Evolutionary conservation across 2,797 vertebrate genomes (phyloP), one percentile per base, ranked within the genome.

Genomic region (Macrochelys suwanniensis): DNA sequence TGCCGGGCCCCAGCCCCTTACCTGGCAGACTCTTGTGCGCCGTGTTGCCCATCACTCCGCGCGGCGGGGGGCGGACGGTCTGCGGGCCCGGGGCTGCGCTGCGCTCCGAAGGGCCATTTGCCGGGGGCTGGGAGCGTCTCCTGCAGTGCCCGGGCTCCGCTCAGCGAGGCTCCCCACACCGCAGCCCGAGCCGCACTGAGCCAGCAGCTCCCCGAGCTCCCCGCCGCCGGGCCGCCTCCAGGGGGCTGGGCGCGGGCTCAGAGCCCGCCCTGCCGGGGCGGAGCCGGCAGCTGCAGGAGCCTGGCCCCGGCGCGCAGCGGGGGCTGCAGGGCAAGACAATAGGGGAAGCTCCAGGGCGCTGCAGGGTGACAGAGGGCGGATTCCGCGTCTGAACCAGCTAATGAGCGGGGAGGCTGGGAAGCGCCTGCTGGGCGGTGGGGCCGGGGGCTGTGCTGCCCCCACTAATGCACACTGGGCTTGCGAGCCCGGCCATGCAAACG

Each of bases 1-100:
- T 85, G 33, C 89, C 0, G 1, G n/a, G 65, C 23, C 3, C 85
- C 15, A 5, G 57, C n/a, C 65, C 81, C 91, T 89, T 97, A 98
- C 98, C 98, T 98, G 98, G 92, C 95, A 97, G 89, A 71, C 97
- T 97, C 95, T 97, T 98, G 97, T 98, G 97, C 92, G 91, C 98
- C 77, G 97, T 97, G 97, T 98, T 98, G 94, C 98, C 98, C 97
- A 98, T 98, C 91, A 65, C 96, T 97, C 94, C 86, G 84, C 86
- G 89, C 81, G 89, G 94, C 92, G 97, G 89, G 94, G 94, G 96
- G 93, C 88, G 90, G 96, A 85, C 49, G 87, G 45, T 89, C 59
- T 71, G 57, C 51, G 53, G 6, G 96, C 96, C 87, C 93, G 85
- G 89, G 79, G 89, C 95, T 90, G 96, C 91, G 26, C 93, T 28